Evolutionary conservation across 2,888 invertebrate species (phyloP), one percentile per base, ranked within the genome.

Genomic region (Epinotia ramella): DNA sequence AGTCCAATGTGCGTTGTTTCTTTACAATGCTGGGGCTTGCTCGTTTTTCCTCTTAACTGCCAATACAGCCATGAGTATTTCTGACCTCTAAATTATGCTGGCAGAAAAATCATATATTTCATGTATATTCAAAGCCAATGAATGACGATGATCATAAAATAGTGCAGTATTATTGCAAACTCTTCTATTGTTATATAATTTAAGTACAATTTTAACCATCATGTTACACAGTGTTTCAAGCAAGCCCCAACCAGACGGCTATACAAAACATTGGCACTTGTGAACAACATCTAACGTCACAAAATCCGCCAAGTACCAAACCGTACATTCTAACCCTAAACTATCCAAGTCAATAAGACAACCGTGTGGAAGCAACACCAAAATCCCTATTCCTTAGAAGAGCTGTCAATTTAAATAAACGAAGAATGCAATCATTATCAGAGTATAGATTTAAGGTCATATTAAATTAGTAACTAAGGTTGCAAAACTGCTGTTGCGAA

Each of bases 1-100:
- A 75, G 80, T 80, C 79, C 80, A 81, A 81, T 85, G 84, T 86
- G 83, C 83, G 84, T 84, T 77, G 71, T 75, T 77, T 69, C 62
- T 74, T 62, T 73, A 74, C 75, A 73, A 76, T 78, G 69, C 70
- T 64, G 60, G 64, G n/a, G 63, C 65, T 75, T 53, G 57, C 64
- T 49, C 49, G 53, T 57, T 44, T 65, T 60, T 60, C 18, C 57
- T 3, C 57, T 63, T 20, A 9, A 53, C 5, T 46, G 46, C 46
- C 3, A 53, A 53, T 53, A 7, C 53, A 53, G n/a, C n/a, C 1
- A 53, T n/a, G n/a, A 53, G 16, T n/a, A n/a, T 53, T 53, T 53
- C 53, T 53, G 16, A 53, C n/a, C n/a, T n/a, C n/a, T 16, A 40
- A 33, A 33, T 7, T 40, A 40, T 40, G 9, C 40, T 40, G 9